These are phyloP conservation scores for Apeltes quadracus DNA, from an alignment of 2,113 vertebrate genomes.

Conservation along the genomic window DNA sequence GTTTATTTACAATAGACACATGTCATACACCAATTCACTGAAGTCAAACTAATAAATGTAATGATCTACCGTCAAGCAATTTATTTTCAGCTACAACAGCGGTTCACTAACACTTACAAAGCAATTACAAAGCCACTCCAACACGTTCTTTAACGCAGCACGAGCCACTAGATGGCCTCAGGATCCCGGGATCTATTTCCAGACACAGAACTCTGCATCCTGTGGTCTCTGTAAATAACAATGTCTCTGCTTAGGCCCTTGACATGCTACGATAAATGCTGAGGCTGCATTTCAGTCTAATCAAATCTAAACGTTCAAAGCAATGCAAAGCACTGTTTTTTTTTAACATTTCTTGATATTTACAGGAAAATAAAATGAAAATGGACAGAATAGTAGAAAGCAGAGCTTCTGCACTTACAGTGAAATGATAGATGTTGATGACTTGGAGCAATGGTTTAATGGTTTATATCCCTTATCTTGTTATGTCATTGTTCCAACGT, in stretches of 20 bases:
- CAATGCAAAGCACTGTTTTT: not conserved
- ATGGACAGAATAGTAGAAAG: not conserved
- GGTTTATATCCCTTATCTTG: conserved; percentile 55
- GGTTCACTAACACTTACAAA: not conserved
- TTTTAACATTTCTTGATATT: not conserved
- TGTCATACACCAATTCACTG: not conserved
- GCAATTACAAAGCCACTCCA: not conserved
- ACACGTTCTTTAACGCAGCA: not conserved
- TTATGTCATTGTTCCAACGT: conserved; percentile 67
- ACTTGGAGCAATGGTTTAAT: conserved; percentile 3
- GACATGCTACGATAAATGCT: conserved; percentile 15
- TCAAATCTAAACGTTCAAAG: not conserved
- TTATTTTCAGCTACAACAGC: not conserved
- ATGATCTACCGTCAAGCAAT: not conserved
- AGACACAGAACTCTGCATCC: not conserved
- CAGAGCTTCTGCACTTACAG: conserved; percentile 7
- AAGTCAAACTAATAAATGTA: not conserved
- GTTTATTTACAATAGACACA: not conserved
- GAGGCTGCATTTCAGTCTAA: not conserved
- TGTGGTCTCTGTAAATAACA: not conserved
- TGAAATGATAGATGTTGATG: conserved; percentile 16
- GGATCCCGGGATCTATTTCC: conserved; percentile 5
- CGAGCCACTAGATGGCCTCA: conserved; percentile 65
- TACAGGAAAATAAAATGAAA: not conserved
- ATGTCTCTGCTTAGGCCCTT: not conserved